Base-by-base conservation (phyloP, 2,797 vertebrate species). In the Gastrophryne carolinensis region DNA sequence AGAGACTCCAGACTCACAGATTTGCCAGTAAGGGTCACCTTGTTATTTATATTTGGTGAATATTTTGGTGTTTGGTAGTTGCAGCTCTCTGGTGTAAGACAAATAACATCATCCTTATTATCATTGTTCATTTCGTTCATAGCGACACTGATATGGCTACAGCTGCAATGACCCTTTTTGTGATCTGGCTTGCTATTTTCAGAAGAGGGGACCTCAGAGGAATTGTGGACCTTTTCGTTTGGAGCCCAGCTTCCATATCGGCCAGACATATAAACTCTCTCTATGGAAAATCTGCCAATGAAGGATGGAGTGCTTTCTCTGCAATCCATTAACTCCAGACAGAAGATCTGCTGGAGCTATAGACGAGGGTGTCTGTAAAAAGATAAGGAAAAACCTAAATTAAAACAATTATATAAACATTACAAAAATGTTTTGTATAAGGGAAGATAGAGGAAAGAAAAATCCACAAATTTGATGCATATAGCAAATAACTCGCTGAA, bases 281-380 rank as follows among this genome's bases (percentile, higher is more conserved):
- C 29, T 60, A 78, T 37, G 3, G 4, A 60, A 6, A 72, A 71
- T 52, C 68, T 78, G 12, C 75, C 75, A 60, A 72, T 66, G 5
- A 67, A 57, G 15, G 49, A 50, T 32, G 50, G 13, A 49, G 23
- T 39, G 13, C 56, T 41, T 66, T 8, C 53, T 17, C 13, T 12
- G 17, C 52, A 66, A 52, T 72, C 61, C 75, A 78, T 72, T 21
- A 17, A n/a, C 50, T 17, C 2, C 19, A 19, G 50, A 68, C 50
- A 68, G 65, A 34, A 12, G 32, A 54, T 53, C 23, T 34, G 41
- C n/a, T 37, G 17, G 11, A 53, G 17, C 4, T 37, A 3, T 12
- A 10, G 8, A 37, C 19, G 8, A 23, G 17, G 24, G n/a, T 39
- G 11, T n/a, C 71, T 73, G 50, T n/a, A 47, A 61, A 49, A 62